A percentile compares a stretch with the other conserved stretches of the same genome.
Evolutionary conservation across 1,140 invertebrate genomes (phyloP).

Genomic region (Aporrectodea caliginosa): DNA sequence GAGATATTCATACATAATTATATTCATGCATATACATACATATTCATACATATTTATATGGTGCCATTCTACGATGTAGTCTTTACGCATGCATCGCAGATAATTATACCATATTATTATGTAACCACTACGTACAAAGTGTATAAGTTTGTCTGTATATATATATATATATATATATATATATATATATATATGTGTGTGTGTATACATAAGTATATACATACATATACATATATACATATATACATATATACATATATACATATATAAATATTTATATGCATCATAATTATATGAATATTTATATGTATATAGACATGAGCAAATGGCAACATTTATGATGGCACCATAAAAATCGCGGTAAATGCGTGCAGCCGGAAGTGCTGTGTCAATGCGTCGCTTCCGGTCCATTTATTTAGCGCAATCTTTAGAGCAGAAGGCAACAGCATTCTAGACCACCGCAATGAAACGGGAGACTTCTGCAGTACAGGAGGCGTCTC

Average conservation of each 20-base stretch:
- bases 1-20: no score
- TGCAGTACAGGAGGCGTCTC: no score
- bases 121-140: no score
- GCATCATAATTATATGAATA: background rate
- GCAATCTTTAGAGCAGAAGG: no score
- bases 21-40: no score
- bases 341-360: background rate
- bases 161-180: constrained; percentile 4
- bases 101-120: no score
- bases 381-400: background rate
- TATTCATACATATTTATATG: no score
- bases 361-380: background rate
- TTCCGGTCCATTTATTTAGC: background rate
- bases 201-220: background rate
- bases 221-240: background rate
- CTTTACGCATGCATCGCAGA: no score
- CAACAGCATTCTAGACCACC: no score
- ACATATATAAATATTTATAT: background rate
- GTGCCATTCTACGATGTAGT: no score
- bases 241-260: background rate
- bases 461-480: no score
- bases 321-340: background rate
- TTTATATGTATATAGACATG: background rate
- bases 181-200: background rate
- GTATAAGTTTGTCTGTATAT: background rate